Percentiles rank a stretch among this genome's conserved stretches.
Evolutionary conservation across 2,888 invertebrate genomes (phyloP).

Genomic region (Anagyrus pseudococci): DNA sequence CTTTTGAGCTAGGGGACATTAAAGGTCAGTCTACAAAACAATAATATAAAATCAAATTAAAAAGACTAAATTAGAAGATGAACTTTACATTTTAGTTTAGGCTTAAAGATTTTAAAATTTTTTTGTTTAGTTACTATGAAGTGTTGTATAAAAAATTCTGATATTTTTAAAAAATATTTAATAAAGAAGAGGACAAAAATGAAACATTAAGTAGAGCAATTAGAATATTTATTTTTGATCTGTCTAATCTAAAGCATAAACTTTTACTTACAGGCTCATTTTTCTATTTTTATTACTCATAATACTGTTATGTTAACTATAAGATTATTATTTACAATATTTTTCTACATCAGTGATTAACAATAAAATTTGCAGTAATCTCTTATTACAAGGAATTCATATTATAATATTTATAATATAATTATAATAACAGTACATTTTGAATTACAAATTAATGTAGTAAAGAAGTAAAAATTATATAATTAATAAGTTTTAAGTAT

Average conservation of each 20-base stretch:
- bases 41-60: too few relatives aligned
- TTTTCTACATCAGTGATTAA: slow-evolving; percentile 48
- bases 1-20: too few relatives aligned
- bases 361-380: slow-evolving; percentile 50
- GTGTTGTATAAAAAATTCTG: not conserved
- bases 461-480: slow-evolving; percentile 21
- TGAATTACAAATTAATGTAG: slow-evolving; percentile 28
- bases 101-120: too few relatives aligned
- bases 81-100: too few relatives aligned
- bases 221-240: slow-evolving; percentile 54
- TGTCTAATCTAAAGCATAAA: slow-evolving; percentile 53
- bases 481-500: slow-evolving; percentile 16
- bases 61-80: too few relatives aligned
- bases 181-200: slow-evolving; percentile 16
- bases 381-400: slow-evolving; percentile 32
- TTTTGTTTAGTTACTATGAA: too few relatives aligned
- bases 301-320: slow-evolving; percentile 59
- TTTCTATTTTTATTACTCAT: slow-evolving; percentile 55
- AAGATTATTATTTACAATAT: slow-evolving; percentile 56
- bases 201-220: slow-evolving; percentile 43
- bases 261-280: slow-evolving; percentile 50
- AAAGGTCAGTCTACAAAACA: too few relatives aligned
- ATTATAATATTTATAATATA: slow-evolving; percentile 32
- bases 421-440: slow-evolving; percentile 23
- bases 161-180: slow-evolving; percentile 1